These are phyloP conservation scores for Patella depressa DNA, from an alignment of 2,888 invertebrate species.

Conservation along the genomic window DNA sequence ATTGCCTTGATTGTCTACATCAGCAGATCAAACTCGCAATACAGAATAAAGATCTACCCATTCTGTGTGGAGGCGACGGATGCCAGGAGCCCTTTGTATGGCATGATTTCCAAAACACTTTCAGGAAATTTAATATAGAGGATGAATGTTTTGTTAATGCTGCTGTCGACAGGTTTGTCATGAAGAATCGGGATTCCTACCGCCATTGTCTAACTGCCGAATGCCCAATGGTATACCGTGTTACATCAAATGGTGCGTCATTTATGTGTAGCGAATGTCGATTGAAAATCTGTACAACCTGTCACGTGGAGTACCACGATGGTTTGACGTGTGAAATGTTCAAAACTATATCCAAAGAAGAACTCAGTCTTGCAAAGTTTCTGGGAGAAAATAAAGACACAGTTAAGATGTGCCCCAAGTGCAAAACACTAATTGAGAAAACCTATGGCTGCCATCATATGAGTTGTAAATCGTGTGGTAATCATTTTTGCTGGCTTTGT, in stretches of 20 bases:
- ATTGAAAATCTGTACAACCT: constrained; percentile 51
- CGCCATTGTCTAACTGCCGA: constrained; percentile 62
- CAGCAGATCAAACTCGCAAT: constrained; percentile 37
- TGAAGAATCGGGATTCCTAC: constrained; percentile 40
- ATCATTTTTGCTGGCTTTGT: constrained; percentile 64
- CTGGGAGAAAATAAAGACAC: constrained; percentile 41
- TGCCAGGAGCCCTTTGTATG: constrained; percentile 49
- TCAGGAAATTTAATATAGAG: background rate
- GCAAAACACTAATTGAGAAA: constrained; percentile 56
- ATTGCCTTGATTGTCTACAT: constrained; percentile 56
- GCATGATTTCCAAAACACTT: constrained; percentile 37
- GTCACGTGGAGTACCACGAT: constrained; percentile 55
- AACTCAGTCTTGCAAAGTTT: constrained; percentile 45
- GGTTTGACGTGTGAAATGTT: constrained; percentile 57
- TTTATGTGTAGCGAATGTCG: constrained; percentile 51
- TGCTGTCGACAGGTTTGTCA: constrained; percentile 48
- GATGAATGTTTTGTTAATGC: constrained; percentile 31
- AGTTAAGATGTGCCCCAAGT: constrained; percentile 58
- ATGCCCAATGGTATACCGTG: constrained; percentile 59
- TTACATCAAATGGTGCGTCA: constrained; percentile 29
- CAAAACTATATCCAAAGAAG: constrained; percentile 37
- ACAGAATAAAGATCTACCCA: constrained; percentile 49
- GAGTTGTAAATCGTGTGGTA: constrained; percentile 50
- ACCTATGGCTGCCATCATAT: constrained; percentile 62
- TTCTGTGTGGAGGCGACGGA: constrained; percentile 51